Conservation (phyloP, 2,797 vertebrate species). For the Epinephelus awoara region DNA sequence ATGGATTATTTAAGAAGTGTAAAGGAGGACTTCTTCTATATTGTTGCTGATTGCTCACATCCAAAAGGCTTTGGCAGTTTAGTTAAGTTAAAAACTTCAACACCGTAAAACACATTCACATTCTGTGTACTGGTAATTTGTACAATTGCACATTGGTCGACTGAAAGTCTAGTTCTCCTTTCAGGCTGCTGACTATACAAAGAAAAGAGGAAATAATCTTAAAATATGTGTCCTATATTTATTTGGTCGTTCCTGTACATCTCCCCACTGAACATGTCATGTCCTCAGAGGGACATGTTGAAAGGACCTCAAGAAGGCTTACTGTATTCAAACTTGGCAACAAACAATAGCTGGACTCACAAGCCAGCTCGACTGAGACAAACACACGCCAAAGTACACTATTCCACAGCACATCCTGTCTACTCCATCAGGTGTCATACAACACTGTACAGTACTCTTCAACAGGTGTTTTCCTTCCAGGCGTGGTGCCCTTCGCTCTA, state of each 20-base stretch:
- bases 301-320: background rate
- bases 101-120: background rate
- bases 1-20: background rate
- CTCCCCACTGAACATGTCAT: background rate
- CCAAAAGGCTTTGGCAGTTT: background rate
- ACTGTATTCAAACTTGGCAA: constrained; percentile 6
- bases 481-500: background rate
- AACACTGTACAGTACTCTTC: background rate
- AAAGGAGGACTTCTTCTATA: background rate
- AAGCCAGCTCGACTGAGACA: constrained; percentile 3
- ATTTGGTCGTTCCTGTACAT: constrained; percentile 38
- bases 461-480: background rate
- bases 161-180: constrained; percentile 5
- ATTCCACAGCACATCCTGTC: too few relatives aligned
- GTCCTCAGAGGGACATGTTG: background rate
- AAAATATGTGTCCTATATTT: background rate
- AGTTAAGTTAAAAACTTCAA: background rate
- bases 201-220: background rate
- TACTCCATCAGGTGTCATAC: too few relatives aligned
- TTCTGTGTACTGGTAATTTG: background rate
- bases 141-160: background rate
- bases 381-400: background rate
- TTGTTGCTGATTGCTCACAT: background rate
- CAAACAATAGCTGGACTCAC: constrained; percentile 21
- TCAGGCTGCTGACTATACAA: background rate